These are phyloP conservation scores for Arrhopalites spinosus DNA, from an alignment of 2,888 invertebrate genomes.

Conservation along the genomic window DNA sequence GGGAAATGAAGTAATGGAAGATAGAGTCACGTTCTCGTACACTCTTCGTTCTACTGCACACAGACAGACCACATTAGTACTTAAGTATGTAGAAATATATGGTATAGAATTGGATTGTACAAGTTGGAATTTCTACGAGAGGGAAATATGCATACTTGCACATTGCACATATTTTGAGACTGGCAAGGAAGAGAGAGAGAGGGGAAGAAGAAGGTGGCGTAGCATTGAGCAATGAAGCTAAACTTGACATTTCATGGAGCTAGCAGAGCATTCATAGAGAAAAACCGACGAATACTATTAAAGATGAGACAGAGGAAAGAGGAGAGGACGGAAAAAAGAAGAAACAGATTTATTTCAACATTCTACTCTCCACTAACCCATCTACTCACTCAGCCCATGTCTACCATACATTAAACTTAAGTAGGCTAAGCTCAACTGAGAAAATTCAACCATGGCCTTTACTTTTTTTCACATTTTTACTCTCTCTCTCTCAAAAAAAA, in stretches of 20 bases:
- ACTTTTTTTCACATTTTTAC: neutral
- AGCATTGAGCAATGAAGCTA: slow-evolving; percentile 28
- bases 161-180: neutral
- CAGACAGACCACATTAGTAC: too few species aligned
- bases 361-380: neutral
- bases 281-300: neutral
- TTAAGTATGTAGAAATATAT: too few species aligned
- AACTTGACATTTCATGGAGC: slow-evolving; percentile 24
- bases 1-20: too few species aligned
- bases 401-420: neutral
- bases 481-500: neutral
- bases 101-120: too few species aligned
- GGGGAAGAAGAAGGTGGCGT: slow-evolving; percentile 5
- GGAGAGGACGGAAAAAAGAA: neutral
- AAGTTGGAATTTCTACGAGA: too few species aligned
- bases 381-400: neutral
- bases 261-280: slow-evolving; percentile 7
- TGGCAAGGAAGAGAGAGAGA: neutral
- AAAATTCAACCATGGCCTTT: neutral
- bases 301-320: neutral
- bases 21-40: too few species aligned
- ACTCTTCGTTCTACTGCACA: too few species aligned
- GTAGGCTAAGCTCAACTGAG: neutral
- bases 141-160: too few species aligned
- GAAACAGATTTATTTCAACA: slow-evolving; percentile 4